Conservation (phyloP, 2,113 vertebrate species). For the Holacanthus passer region DNA sequence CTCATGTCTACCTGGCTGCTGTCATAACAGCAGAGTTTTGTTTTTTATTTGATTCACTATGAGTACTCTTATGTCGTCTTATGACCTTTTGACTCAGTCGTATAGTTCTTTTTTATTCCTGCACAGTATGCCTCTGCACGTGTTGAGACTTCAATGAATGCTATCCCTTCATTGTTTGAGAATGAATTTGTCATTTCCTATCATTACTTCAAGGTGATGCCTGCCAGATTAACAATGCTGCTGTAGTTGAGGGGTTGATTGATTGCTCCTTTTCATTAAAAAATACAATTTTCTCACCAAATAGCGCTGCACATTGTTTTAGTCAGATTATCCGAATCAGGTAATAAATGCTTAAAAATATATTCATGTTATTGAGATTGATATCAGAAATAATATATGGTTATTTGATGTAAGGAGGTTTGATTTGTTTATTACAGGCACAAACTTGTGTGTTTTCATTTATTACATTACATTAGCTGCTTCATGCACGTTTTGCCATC, state of each 20-base stretch:
- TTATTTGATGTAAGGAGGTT: too few species aligned
- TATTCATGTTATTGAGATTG: too few species aligned
- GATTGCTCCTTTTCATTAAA: neutral
- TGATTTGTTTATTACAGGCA: too few species aligned
- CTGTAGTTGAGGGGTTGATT: neutral
- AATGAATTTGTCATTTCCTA: neutral
- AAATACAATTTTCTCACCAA: neutral
- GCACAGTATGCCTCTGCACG: neutral
- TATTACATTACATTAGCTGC: too few species aligned
- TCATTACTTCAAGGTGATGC: neutral
- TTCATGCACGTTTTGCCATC: too few species aligned
- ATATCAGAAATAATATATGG: too few species aligned
- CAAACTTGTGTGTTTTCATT: too few species aligned
- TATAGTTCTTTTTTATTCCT: neutral
- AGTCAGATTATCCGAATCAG: too few species aligned
- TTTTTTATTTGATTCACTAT: neutral
- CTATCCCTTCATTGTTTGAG: neutral
- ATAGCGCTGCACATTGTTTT: too few species aligned
- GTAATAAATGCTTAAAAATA: too few species aligned
- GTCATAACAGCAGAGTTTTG: neutral
- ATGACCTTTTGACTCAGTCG: neutral
- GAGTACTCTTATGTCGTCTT: too few species aligned
- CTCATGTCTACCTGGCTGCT: neutral
- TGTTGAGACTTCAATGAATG: neutral
- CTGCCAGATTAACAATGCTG: neutral